Base-by-base conservation (phyloP, 2,113 vertebrate genomes). In the Brachypteracias leptosomus region DNA sequence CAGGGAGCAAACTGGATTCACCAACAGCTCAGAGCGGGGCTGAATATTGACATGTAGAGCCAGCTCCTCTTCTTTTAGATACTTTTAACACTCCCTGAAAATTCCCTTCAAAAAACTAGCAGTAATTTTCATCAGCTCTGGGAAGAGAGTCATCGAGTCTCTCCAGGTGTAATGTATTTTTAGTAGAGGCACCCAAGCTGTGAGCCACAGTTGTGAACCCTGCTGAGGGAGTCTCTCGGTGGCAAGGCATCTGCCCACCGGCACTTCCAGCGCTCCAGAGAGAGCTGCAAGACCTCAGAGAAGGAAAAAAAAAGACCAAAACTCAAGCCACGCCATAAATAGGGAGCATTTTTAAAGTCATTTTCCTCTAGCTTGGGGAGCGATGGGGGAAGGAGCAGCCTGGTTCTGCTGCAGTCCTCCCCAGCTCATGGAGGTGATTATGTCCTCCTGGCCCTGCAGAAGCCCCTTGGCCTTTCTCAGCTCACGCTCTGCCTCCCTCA, bases 111-210 rank as follows among this genome's bases (percentile, higher is more conserved):
- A 90, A 95, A 86, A 96, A 95, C 82, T 91, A 97, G 88, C 92
- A 95, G 95, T 90, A 75, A 97, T 96, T 96, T 97, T 96, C 86
- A 89, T 94, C 96, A 95, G 93, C 70, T 96, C 85, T 16, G 18
- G 92, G 63, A 94, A 93, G 83, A 95, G 95, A 96, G 81, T 93
- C 92, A 97, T 97, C 93, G 90, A 94, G 82, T 93, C 85, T 92
- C 85, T 96, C 89, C 92, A 97, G 94, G 92, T 95, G 94, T 89
- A 93, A 97, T 84, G 77, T 95, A 96, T 94, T 97, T 96, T 97
- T 94, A 96, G 92, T 93, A 96, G 90, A 96, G 84, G 44, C 83
- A 84, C 83, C 85, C 67, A 95, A 96, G 88, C 91, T 96, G 92
- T 92, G 93, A 96, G 79, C 84, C 6, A 0, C 72, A 95, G 84